Conservation (phyloP, 2,113 vertebrate species). For the Seriola aureovittata region DNA sequence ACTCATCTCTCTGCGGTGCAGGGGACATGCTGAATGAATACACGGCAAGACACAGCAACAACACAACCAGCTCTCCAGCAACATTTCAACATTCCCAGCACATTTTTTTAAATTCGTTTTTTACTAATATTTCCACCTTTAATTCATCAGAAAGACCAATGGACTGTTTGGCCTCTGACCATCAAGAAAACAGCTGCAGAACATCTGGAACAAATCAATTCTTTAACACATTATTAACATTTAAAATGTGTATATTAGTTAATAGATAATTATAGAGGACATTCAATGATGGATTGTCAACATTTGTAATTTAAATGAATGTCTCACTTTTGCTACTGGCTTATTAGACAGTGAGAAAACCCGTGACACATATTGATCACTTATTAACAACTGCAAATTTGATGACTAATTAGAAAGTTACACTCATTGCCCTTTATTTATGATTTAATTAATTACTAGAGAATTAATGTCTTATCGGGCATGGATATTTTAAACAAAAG, state of each 20-base stretch:
- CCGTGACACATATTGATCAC: not conserved
- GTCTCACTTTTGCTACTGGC: not conserved
- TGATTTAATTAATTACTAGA: not conserved
- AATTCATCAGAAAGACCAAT: not conserved
- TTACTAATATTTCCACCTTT: constrained; percentile 18
- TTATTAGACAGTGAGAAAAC: not conserved
- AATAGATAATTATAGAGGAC: not conserved
- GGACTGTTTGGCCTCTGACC: not conserved
- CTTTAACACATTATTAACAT: not conserved
- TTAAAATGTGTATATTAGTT: not conserved
- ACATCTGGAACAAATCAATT: not conserved
- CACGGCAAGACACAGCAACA: constrained; percentile 11
- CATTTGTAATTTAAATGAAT: not conserved
- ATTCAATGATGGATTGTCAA: not conserved
- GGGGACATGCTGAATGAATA: constrained; percentile 21
- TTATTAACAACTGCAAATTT: not conserved
- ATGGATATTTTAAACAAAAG: not conserved
- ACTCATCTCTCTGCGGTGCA: constrained; percentile 4
- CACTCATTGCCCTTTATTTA: not conserved
- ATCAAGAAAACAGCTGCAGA: not conserved
- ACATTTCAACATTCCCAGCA: not conserved
- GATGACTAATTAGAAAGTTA: not conserved
- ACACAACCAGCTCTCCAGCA: not conserved
- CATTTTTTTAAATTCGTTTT: no score
- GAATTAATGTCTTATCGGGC: not conserved